phyloP scores from a whole-genome alignment of 2,797 vertebrate species.

The Sebastes vulpes region DNA sequence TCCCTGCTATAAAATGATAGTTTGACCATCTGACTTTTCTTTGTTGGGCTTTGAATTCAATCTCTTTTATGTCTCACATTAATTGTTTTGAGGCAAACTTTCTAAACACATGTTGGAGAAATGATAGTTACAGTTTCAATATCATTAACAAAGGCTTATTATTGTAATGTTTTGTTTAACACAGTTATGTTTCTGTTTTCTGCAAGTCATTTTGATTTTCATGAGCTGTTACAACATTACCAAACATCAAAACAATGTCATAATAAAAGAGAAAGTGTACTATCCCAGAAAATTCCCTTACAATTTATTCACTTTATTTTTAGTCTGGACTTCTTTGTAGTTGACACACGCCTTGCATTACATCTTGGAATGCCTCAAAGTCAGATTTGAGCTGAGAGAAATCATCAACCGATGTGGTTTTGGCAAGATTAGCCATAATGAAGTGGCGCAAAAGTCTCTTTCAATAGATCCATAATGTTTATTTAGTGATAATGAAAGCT shows the following conservation, averaged over 20 bases:
- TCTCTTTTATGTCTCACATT: not conserved
- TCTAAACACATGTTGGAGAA: not conserved
- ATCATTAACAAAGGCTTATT: not conserved
- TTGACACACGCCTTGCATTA: not conserved
- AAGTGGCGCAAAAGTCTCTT: conserved; percentile 8
- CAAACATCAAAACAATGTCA: not conserved
- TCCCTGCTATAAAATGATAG: not conserved
- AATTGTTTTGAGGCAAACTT: not conserved
- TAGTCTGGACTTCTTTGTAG: not conserved
- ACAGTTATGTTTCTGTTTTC: not conserved
- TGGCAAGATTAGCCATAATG: conserved; percentile 5
- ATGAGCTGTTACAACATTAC: not conserved
- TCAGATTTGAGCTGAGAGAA: not conserved
- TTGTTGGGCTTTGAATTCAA: not conserved
- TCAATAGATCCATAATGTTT: conserved; percentile 5
- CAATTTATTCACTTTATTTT: not conserved
- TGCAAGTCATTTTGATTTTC: not conserved
- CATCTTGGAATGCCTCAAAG: not conserved
- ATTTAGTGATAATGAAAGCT: conserved; percentile 9
- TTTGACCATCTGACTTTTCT: not conserved
- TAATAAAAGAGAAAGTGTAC: not conserved
- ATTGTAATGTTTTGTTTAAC: not conserved
- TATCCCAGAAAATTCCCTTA: not conserved
- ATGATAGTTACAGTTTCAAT: not conserved
- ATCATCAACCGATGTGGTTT: conserved; percentile 14